Evolutionary conservation across 2,113 vertebrate species (phyloP).

Genomic region (Bubo blakistoni): DNA sequence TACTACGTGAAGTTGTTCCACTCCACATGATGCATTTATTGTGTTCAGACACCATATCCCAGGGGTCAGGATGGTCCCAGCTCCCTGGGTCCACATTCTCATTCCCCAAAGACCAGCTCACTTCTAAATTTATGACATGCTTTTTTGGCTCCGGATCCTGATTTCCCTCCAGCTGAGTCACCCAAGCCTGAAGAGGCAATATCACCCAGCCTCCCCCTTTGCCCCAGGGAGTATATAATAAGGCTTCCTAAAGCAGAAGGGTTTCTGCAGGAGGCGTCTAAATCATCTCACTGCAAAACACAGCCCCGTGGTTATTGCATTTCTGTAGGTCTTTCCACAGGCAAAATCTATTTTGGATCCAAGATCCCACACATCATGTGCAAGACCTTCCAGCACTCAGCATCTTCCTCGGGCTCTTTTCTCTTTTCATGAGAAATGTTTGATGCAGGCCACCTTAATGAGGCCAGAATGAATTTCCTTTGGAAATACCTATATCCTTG

Average conservation of each 20-base stretch:
- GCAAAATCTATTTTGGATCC: neutral
- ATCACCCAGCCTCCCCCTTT: no score
- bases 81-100: accelerated
- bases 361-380: accelerated
- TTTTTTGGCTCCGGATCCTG: neutral
- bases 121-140: accelerated
- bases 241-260: neutral
- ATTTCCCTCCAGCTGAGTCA: neutral
- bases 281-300: neutral
- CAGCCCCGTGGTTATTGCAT: neutral
- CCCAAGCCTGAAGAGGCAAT: neutral
- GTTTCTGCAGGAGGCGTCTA: neutral
- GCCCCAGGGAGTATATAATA: accelerated
- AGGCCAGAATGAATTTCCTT: neutral
- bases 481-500: neutral
- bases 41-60: neutral
- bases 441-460: neutral
- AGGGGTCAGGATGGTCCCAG: no score
- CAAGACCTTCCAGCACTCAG: neutral
- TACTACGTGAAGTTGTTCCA: no score
- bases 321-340: neutral
- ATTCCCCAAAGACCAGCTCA: neutral
- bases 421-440: neutral
- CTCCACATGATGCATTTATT: no score
- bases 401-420: neutral